Conservation (phyloP, 2,113 vertebrate genomes). For the Nymphicus hollandicus region DNA sequence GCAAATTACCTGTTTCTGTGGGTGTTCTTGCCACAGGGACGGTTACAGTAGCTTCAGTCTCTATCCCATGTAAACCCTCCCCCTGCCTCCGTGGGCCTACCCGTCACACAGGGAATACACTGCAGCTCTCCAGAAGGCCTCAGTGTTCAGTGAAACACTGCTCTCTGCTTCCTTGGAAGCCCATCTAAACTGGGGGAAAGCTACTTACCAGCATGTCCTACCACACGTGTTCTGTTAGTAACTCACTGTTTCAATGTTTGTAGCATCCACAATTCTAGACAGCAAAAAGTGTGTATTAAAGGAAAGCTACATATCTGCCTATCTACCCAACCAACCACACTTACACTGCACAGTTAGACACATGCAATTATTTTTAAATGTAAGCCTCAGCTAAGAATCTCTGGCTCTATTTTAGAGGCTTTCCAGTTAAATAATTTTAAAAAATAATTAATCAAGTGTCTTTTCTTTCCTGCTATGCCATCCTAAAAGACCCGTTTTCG, state of each 20-base stretch:
- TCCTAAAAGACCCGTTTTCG: neutral
- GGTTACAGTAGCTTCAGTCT: neutral
- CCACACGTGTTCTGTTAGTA: rapidly evolving
- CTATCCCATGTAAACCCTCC: neutral
- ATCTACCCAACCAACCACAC: neutral
- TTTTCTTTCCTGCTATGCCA: neutral
- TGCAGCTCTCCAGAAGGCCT: neutral
- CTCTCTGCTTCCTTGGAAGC: neutral
- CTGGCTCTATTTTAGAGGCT: neutral
- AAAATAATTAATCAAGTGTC: neutral
- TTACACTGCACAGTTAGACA: neutral
- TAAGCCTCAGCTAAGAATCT: neutral
- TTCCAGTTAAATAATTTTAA: neutral
- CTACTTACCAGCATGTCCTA: neutral
- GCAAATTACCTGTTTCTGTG: constrained; percentile 63
- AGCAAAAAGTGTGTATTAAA: neutral
- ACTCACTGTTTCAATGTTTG: neutral
- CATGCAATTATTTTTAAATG: neutral
- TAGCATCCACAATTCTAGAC: neutral
- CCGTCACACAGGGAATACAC: rapidly evolving
- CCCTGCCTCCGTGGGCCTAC: neutral
- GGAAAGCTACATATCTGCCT: neutral
- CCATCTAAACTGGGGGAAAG: neutral
- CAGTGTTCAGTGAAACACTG: neutral
- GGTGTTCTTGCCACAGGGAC: constrained; percentile 59